Evolutionary conservation across 2,113 vertebrate genomes (phyloP), one percentile per base, ranked within the genome.

Genomic region (Mandrillus leucophaeus): DNA sequence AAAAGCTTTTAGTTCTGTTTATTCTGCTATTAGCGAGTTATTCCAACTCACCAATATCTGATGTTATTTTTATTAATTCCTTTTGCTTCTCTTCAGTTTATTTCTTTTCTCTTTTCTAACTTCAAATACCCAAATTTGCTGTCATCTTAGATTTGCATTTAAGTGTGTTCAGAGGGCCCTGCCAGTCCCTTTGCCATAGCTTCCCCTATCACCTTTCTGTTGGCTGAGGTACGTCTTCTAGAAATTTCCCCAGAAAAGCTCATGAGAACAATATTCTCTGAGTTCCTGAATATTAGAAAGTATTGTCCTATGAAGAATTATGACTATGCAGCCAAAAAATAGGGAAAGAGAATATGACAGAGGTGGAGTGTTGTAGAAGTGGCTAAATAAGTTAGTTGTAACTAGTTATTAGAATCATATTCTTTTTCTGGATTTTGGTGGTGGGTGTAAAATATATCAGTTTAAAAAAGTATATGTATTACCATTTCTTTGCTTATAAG

Each of bases 1-100:
- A 76, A 94, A 95, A 82, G 57, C 64, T 94, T 97, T 94, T 68
- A 48, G 57, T 90, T 95, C 35, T 94, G 11, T 88, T 94, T 96
- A 81, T 95, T 96, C 80, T 85, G 20, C 80, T 85, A 23, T 92
- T 81, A 50, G 50, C 14, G 22, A 70, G 40, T 78, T 72, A 59
- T 88, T 90, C 83, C 52, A 75, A 16, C 5, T 72, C 59, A 82
- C 25, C 72, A 68, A 48, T 90, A 81, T 9, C 57, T 96, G 66
- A 18, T 90, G 70, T 95, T 66, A 85, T 85, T 93, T 93, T 93
- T 92, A 84, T 93, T 80, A 75, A 87, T 82, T 84, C 12, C 50
- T 88, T 88, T 73, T 50, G 66, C 72, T 85, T 73, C 68, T 52
- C 66, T 57, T 80, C 8, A 48, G 61, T 80, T 90, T 88, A 20